Conservation (phyloP, 2,797 vertebrate species). For the Eurystomus glaucurus region DNA sequence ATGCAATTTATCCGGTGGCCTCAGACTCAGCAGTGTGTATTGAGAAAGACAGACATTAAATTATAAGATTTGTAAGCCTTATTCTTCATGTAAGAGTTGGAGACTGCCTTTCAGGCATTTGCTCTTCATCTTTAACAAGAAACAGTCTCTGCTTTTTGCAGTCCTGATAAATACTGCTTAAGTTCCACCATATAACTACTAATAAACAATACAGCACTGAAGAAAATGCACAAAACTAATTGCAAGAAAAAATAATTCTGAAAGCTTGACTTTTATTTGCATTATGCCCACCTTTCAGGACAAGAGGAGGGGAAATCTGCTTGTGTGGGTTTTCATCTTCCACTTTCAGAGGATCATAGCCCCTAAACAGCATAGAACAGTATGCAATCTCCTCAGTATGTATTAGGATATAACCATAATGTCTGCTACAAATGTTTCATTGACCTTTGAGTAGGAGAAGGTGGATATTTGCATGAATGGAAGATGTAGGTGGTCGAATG, state of each 20-base stretch:
- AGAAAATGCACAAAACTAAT: neutral
- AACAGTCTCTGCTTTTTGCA: neutral
- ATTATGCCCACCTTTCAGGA: neutral
- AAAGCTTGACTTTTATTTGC: neutral
- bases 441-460: neutral
- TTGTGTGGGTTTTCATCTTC: neutral
- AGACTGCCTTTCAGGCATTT: neutral
- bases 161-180: neutral
- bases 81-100: neutral
- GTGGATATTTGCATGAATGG: rapidly evolving
- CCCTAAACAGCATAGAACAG: neutral
- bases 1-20: neutral
- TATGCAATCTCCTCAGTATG: neutral
- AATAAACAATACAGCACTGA: neutral
- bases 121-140: neutral
- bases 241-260: neutral
- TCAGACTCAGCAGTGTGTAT: neutral
- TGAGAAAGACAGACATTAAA: slow-evolving; percentile 18
- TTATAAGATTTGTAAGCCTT: neutral
- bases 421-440: neutral
- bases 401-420: neutral
- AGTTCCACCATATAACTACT: neutral
- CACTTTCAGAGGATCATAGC: neutral
- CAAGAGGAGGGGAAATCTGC: neutral
- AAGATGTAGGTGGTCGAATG: neutral